phyloP scores from a whole-genome alignment of 2,113 vertebrate genomes.

The Myrmecophaga tridactyla region DNA sequence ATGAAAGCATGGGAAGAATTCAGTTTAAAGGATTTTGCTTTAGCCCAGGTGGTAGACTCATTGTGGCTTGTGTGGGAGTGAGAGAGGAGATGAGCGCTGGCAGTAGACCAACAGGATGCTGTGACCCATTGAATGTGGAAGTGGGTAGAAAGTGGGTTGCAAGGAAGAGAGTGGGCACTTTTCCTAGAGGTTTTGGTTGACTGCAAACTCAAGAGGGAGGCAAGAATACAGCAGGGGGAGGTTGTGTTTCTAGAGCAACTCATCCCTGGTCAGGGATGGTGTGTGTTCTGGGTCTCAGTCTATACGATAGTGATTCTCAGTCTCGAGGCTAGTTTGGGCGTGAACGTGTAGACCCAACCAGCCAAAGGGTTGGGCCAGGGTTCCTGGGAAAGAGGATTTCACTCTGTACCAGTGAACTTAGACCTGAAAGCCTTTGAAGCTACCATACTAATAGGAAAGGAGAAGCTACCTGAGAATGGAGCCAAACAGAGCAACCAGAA shows the following conservation, averaged over 20 bases:
- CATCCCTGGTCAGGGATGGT: background rate
- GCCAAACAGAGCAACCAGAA: background rate
- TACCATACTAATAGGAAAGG: background rate
- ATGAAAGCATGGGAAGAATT: background rate
- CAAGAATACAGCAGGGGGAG: no score
- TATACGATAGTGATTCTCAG: background rate
- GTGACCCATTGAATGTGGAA: background rate
- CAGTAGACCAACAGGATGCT: background rate
- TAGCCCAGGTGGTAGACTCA: background rate
- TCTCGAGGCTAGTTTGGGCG: background rate
- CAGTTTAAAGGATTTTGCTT: background rate
- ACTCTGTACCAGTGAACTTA: background rate
- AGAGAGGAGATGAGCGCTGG: background rate
- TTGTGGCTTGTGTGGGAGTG: background rate
- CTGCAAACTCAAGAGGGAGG: background rate
- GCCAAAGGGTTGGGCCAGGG: no score
- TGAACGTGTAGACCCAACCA: no score
- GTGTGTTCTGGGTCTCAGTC: background rate
- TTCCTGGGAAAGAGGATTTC: background rate
- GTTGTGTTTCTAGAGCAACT: background rate
- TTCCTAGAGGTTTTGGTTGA: background rate
- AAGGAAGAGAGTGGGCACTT: background rate
- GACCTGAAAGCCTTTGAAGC: background rate
- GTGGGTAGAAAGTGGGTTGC: background rate
- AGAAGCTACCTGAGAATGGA: background rate